Base-by-base conservation (phyloP, 2,797 vertebrate genomes). In the Danionella dracula region DNA sequence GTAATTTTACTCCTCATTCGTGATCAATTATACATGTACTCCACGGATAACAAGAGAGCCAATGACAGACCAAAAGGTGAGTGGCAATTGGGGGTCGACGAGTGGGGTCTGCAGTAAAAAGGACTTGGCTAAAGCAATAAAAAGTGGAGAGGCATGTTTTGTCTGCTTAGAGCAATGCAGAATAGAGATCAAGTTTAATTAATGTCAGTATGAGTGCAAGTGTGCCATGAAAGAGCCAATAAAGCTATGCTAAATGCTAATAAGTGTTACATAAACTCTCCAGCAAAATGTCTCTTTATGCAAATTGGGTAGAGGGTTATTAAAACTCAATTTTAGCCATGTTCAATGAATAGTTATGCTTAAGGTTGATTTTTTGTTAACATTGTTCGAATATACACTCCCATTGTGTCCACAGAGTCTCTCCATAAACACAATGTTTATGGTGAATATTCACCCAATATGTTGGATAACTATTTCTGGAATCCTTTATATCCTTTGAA, bases 1-100 rank as follows among this genome's bases (percentile, higher is more conserved):
- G 78, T 79, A 82, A 85, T 84, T 86, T 82, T 80, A 82, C 79
- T 82, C 76, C 72, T 82, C 66, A 61, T 79, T 87, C 83, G 83
- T 82, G 75, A 89, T 89, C 85, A 92, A 86, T 87, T 84, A 89
- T 88, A 85, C 84, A 86, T 80, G 74, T 55, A 57, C 84, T 87
- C 85, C 86, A 82, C 75, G 69, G 84, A 85, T 83, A 78, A 78
- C 82, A 80, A 82, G 81, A 85, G 84, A 83, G 2, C 4, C 85
- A 83, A 81, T 73, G 81, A 67, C 78, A 75, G 78, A 84, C 83
- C 76, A 48, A 59, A n/a, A 37, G 46, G 49, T 12, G 20, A 48
- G 34, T 59, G 58, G 66, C 61, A 77, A 69, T 54, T 78, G 51
- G 17, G 57, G 50, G 49, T 13, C 34, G 38, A 75, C 69, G 72